Base-by-base conservation (phyloP, 1,140 invertebrate species). In the Drosophila insularis region DNA sequence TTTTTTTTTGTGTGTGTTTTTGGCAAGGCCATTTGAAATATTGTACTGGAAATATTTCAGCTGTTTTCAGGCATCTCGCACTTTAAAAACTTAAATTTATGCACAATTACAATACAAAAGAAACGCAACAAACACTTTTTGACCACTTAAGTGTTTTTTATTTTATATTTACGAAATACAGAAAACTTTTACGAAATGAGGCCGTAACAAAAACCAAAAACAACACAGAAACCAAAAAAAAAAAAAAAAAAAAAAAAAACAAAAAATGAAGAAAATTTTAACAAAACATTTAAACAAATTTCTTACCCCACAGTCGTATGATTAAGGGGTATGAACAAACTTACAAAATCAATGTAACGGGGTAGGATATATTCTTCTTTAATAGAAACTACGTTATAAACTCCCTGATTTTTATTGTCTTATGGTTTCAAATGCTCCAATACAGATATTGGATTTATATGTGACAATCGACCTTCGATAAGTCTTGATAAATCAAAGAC, bases 201-300 rank as follows among this genome's bases (percentile, higher is more conserved):
- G 74, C 63, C 74, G 68, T 40, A 62, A 58, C 54, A 43, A 68
- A 72, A 80, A 65, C 73, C 7, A 21, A 19, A 50, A 77, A 70
- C 53, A 79, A 74, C 54, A 74, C 27, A 27, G 27, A 27, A 27
- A 71, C 62, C 69, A 61, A 27, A 23, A 71, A 63, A 56, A 65
- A 50, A 79, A 77, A 77, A 59, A 35, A 67, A 62, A 37, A 35
- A 55, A 50, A 68, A n/a, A 73, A 61, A 27, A 23, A 71, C 63
- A 56, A 65, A 50, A 79, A 77, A 77, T 63, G 40, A 67, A 62
- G 43, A 35, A 55, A 50, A 68, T 75, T 43, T 72, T 62, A 86
- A 77, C 75, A 73, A 87, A 87, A 82, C 80, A 79, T 87, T 74
- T 70, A 39, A 72, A 68, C 59, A 73, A 71, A 54, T 75, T 58